Percentiles rank a stretch among this genome's conserved stretches.
Conservation (phyloP, 2,888 invertebrate genomes). For the Tenthredo distinguenda region DNA sequence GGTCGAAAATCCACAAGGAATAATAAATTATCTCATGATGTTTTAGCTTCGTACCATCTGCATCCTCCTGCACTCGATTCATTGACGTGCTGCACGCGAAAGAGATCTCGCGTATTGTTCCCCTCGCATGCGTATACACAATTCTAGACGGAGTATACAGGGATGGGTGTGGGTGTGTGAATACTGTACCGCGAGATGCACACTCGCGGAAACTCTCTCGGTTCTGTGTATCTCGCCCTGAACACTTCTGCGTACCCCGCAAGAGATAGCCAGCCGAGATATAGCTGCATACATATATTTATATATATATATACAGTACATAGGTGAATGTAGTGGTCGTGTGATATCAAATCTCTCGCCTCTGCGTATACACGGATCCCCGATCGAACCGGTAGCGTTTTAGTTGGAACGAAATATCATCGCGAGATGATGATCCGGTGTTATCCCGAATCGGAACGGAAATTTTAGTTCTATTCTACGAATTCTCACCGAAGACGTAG, state of each 20-base stretch:
- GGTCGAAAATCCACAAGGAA: neutral
- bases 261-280: neutral
- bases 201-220: neutral
- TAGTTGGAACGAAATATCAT: neutral
- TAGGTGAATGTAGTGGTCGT: neutral
- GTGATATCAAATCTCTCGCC: constrained; percentile 38
- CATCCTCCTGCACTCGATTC: neutral
- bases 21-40: neutral
- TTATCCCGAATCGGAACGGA: too few relatives aligned
- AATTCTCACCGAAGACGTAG: too few relatives aligned
- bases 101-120: constrained; percentile 39
- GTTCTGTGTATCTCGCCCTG: neutral
- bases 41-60: neutral
- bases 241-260: neutral
- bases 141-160: neutral
- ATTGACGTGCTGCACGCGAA: constrained; percentile 41
- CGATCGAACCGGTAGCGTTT: neutral
- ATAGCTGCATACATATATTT: neutral
- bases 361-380: neutral
- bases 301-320: neutral
- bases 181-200: neutral
- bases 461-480: too few relatives aligned
- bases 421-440: neutral
- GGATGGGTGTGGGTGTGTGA: neutral
- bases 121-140: neutral